Conservation (phyloP, 2,888 invertebrate genomes). For the Hartigia nigra region DNA sequence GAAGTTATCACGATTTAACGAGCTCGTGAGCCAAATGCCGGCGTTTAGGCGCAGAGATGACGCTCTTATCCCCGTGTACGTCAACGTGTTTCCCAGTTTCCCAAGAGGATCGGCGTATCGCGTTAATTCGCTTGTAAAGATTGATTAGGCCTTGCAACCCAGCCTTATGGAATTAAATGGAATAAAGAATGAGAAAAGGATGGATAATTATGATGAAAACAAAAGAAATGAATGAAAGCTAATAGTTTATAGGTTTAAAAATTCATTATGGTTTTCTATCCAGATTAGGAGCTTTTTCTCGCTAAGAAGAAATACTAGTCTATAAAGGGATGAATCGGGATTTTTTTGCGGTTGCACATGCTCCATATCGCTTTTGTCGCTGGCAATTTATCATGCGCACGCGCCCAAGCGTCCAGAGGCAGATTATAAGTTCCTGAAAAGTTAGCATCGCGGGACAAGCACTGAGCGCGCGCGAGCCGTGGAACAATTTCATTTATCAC, state of each 20-base stretch:
- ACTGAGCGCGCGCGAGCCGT: slow-evolving; percentile 24
- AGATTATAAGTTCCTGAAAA: slow-evolving; percentile 25
- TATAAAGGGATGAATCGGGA: background rate
- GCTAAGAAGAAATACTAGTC: background rate
- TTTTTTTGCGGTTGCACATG: background rate
- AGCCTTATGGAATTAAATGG: background rate
- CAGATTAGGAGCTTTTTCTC: background rate
- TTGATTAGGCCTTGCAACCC: background rate
- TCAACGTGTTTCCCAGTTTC: background rate
- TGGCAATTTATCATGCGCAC: background rate
- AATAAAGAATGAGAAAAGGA: background rate
- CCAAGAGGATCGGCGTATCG: background rate
- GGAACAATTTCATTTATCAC: slow-evolving; percentile 62
- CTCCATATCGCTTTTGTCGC: background rate
- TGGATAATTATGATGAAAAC: background rate
- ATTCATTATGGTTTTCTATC: background rate
- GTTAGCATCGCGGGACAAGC: slow-evolving; percentile 3
- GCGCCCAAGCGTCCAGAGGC: background rate
- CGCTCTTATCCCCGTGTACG: slow-evolving; percentile 1
- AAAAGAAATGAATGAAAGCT: background rate
- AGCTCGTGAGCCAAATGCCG: slow-evolving; percentile 31
- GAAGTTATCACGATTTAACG: slow-evolving; percentile 59
- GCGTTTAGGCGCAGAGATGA: background rate
- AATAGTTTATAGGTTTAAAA: background rate
- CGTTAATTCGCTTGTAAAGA: background rate